Conservation (phyloP, 2,888 invertebrate genomes). For the Orgyia antiqua region DNA sequence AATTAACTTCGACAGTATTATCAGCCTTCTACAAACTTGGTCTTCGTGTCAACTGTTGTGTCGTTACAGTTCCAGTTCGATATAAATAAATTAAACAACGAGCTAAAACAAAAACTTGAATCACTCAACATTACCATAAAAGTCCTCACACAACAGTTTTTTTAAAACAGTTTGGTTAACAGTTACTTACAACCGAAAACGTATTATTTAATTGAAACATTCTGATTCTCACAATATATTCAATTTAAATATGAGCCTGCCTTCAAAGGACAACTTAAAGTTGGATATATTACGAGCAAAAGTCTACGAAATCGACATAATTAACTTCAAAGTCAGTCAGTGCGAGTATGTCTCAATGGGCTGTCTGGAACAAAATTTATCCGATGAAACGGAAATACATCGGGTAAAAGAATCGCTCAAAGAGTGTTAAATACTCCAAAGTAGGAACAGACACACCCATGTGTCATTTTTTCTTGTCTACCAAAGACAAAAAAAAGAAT, state of each 20-base stretch:
- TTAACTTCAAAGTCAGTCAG: conserved; percentile 45
- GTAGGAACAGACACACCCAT: conserved; percentile 17
- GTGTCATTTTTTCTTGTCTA: conserved; percentile 29
- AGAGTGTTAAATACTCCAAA: conserved; percentile 32
- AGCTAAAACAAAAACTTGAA: too few relatives aligned
- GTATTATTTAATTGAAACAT: conserved; percentile 16
- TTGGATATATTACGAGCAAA: conserved; percentile 36
- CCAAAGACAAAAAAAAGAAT: conserved; percentile 12
- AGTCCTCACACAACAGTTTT: too few relatives aligned
- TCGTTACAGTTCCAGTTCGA: too few relatives aligned
- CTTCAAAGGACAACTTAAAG: conserved; percentile 17
- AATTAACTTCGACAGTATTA: too few relatives aligned
- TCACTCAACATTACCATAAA: too few relatives aligned
- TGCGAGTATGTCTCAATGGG: conserved; percentile 33
- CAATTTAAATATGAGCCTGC: conserved; percentile 13
- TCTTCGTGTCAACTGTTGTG: too few relatives aligned
- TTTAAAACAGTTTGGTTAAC: too few relatives aligned
- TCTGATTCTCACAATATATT: conserved; percentile 12
- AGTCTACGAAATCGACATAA: conserved; percentile 43
- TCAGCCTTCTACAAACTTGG: too few relatives aligned
- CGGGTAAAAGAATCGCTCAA: conserved; percentile 26
- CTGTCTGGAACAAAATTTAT: conserved; percentile 50
- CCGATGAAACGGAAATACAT: conserved; percentile 42
- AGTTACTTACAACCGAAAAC: conserved; percentile 5
- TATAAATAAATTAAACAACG: too few relatives aligned